A percentile compares a stretch with the other conserved stretches of the same genome.
Conservation (phyloP, 2,797 vertebrate genomes). For the Chanos chanos region DNA sequence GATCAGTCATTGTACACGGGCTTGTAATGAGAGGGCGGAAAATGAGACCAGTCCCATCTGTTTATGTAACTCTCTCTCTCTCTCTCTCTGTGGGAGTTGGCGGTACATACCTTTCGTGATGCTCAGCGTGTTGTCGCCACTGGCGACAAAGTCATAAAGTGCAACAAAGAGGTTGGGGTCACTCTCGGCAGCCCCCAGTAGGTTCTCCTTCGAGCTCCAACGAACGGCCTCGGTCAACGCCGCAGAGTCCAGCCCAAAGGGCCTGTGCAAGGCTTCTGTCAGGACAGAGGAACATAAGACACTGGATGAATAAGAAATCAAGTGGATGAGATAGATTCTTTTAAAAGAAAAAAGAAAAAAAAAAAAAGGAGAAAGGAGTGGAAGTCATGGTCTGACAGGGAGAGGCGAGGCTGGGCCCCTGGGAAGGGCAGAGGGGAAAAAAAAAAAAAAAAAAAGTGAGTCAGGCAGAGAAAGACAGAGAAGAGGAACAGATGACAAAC, state of each 20-base stretch:
- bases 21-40: too few relatives aligned
- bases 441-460: conserved; percentile 5
- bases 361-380: not conserved
- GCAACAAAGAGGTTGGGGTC: conserved; percentile 99
- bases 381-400: conserved; percentile 1
- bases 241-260: conserved; percentile 88
- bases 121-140: conserved; percentile 98
- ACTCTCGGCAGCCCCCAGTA: conserved; percentile 92
- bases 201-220: conserved; percentile 99
- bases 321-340: not conserved
- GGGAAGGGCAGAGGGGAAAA: conserved; percentile 17
- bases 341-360: not conserved
- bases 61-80: too few relatives aligned
- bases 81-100: too few relatives aligned
- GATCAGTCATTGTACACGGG: too few relatives aligned
- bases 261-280: conserved; percentile 91
- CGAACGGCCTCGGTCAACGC: conserved; percentile 94
- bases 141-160: conserved; percentile 99
- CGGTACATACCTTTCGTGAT: conserved; percentile 99
- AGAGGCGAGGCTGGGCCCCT: conserved; percentile 10
- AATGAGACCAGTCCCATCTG: too few relatives aligned
- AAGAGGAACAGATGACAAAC: not conserved
- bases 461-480: conserved; percentile 12
- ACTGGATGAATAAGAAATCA: not conserved
- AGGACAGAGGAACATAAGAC: conserved; percentile 3